Conservation (phyloP, 2,888 invertebrate genomes). For the Myopa tessellatipennis region DNA sequence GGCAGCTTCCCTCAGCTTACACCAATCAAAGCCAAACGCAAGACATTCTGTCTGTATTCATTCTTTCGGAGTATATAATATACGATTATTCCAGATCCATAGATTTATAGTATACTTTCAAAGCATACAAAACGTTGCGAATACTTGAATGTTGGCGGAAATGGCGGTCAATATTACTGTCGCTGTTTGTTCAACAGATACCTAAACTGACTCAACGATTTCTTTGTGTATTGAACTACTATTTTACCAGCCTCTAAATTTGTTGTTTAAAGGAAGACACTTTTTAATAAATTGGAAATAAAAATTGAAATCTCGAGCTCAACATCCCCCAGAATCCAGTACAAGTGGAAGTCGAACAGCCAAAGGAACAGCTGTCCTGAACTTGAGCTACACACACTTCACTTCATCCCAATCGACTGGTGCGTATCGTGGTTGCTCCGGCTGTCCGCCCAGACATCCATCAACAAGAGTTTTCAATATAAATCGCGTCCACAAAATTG, state of each 20-base stretch:
- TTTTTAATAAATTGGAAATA: too few relatives aligned
- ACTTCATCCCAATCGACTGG: background rate
- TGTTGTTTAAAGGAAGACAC: too few relatives aligned
- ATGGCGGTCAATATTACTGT: conserved; percentile 14
- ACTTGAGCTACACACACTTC: conserved; percentile 30
- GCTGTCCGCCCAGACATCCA: conserved; percentile 28
- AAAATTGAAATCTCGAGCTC: too few relatives aligned
- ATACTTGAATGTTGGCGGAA: background rate
- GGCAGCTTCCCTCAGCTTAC: conserved; percentile 5
- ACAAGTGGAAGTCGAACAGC: background rate
- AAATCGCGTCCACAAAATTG: conserved; percentile 1
- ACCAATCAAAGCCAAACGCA: conserved; percentile 29
- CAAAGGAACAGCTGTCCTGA: conserved; percentile 25
- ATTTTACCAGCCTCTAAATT: too few relatives aligned
- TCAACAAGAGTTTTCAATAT: conserved; percentile 32
- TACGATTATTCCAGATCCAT: too few relatives aligned
- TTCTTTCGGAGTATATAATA: too few relatives aligned
- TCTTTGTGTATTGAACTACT: too few relatives aligned
- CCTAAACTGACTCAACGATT: too few relatives aligned
- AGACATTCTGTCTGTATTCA: background rate
- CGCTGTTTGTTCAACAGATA: too few relatives aligned
- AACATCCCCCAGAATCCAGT: too few relatives aligned
- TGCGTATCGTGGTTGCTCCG: background rate
- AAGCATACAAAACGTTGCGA: conserved; percentile 19
- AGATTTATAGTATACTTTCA: too few relatives aligned